phyloP scores from a whole-genome alignment of 1,140 invertebrate genomes.

The Heliconius hewitsoni region DNA sequence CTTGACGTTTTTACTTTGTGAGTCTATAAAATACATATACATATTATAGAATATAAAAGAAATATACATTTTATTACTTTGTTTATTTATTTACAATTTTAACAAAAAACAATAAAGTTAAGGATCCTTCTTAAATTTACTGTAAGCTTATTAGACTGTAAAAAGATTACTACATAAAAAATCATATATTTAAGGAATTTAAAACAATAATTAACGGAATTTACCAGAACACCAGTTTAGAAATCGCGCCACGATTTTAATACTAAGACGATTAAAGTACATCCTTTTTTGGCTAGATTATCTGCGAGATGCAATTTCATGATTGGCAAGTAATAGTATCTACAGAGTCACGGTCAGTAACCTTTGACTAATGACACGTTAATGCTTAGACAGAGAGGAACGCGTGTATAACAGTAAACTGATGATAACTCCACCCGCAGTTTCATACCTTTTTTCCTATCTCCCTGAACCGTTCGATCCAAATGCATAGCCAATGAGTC shows the following conservation, averaged over 20 bases:
- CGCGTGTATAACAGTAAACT: constrained; percentile 74
- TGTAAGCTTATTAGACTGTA: too few relatives aligned
- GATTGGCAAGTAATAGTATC: constrained; percentile 42
- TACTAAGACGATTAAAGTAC: too few relatives aligned
- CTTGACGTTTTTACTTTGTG: not conserved
- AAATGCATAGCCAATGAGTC: constrained; percentile 80
- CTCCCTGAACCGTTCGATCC: constrained; percentile 71
- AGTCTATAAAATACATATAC: too few relatives aligned
- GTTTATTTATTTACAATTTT: too few relatives aligned
- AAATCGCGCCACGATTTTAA: not conserved
- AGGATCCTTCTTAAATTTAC: too few relatives aligned
- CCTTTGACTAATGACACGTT: constrained; percentile 76
- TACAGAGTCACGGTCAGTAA: constrained; percentile 65
- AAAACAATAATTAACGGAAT: not conserved
- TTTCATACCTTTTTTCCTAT: constrained; percentile 75
- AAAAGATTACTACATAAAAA: not conserved
- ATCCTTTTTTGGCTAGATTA: not conserved
- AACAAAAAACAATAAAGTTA: too few relatives aligned
- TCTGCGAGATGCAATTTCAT: constrained; percentile 1
- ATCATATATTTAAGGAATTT: not conserved
- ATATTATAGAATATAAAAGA: not conserved
- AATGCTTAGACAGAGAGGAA: constrained; percentile 65
- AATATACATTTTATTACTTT: not conserved
- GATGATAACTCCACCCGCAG: constrained; percentile 72
- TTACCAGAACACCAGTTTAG: not conserved